Conservation (phyloP, 2,888 invertebrate species). For the Dyspetes luteomarginatus region DNA sequence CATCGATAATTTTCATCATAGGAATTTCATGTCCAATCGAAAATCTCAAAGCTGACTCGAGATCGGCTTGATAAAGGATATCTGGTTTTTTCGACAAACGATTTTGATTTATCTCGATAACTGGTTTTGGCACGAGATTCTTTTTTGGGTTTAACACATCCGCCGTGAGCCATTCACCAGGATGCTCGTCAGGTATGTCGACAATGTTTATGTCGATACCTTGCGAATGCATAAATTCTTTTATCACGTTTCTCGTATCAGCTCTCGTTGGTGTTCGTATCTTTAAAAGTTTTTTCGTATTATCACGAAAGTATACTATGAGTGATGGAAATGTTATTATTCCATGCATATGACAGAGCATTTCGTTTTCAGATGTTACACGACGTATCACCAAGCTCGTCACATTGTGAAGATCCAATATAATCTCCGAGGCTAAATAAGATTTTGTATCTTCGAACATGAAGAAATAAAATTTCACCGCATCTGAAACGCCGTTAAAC, state of each 20-base stretch:
- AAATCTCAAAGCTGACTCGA: constrained; percentile 94
- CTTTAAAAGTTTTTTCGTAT: constrained; percentile 82
- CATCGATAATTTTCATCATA: constrained; percentile 87
- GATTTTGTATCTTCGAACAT: constrained; percentile 88
- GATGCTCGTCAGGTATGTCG: constrained; percentile 61
- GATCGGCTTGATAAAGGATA: constrained; percentile 92
- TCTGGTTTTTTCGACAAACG: constrained; percentile 82
- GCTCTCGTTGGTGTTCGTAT: constrained; percentile 83
- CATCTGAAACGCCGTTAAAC: constrained; percentile 84
- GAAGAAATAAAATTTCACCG: constrained; percentile 86
- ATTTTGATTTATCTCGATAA: constrained; percentile 68
- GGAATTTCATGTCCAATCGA: constrained; percentile 94
- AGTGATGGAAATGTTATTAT: constrained; percentile 85
- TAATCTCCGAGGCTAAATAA: constrained; percentile 87
- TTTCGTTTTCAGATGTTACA: constrained; percentile 85
- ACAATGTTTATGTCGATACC: constrained; percentile 64
- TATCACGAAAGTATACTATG: constrained; percentile 84
- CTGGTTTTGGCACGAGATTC: background rate
- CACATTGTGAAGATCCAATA: constrained; percentile 87
- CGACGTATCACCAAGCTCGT: constrained; percentile 86
- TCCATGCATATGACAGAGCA: constrained; percentile 84
- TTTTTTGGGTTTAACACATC: constrained; percentile 40
- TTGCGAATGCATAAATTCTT: constrained; percentile 83
- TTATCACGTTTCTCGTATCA: constrained; percentile 84
- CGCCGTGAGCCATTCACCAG: constrained; percentile 67